Evolutionary conservation across 1,140 invertebrate species (phyloP).

Genomic region (Elymnias hypermnestra): DNA sequence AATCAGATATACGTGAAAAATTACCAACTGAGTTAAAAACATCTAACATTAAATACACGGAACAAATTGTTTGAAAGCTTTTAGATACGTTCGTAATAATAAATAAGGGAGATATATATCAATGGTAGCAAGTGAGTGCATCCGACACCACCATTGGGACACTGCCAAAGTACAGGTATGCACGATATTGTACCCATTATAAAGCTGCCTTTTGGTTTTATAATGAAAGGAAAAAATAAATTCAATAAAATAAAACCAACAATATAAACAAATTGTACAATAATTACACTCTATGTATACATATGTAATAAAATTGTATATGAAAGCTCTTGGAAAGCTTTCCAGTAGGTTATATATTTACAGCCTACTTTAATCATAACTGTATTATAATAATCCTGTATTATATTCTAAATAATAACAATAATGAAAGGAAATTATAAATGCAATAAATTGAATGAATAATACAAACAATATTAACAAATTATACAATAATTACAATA

Average conservation of each 20-base stretch:
- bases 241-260: background rate
- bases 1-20: conserved; percentile 21
- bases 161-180: conserved; percentile 38
- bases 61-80: conserved; percentile 38
- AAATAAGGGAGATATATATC: conserved; percentile 39
- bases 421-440: too few species aligned
- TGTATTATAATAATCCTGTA: too few species aligned
- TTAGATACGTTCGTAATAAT: conserved; percentile 35
- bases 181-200: conserved; percentile 27
- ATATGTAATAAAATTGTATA: too few species aligned
- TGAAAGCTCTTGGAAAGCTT: too few species aligned
- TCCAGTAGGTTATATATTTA: too few species aligned
- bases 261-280: too few species aligned
- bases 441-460: too few species aligned
- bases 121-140: conserved; percentile 25
- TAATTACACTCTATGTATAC: too few species aligned
- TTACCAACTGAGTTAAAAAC: conserved; percentile 23
- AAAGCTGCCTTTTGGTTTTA: conserved; percentile 1
- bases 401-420: too few species aligned
- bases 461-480: too few species aligned
- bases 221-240: background rate
- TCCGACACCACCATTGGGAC: conserved; percentile 35
- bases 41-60: conserved; percentile 19
- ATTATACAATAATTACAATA: too few species aligned
- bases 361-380: too few species aligned